Base-by-base conservation (phyloP, 2,113 vertebrate genomes). In the Hypanus sabinus region DNA sequence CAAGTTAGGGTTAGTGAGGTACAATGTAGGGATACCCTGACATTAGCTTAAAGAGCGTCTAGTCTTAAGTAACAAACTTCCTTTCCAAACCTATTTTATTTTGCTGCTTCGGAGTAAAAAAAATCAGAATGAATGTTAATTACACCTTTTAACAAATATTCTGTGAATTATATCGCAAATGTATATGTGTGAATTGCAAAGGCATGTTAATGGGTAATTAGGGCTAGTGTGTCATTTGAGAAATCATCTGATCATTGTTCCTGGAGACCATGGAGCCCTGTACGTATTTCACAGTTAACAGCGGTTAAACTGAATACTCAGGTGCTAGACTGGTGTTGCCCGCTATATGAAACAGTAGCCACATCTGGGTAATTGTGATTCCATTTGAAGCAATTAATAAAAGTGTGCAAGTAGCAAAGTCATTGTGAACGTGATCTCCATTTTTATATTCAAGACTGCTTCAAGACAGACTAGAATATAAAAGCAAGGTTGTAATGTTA, bases 331-430 rank as follows among this genome's bases (percentile, higher is more conserved):
- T 62, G 0, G 14, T 90, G 60, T 68, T 90, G 60, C 18, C 85
- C 30, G 14, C 38, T n/a, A 22, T 5, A 90, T 90, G 16, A 36
- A n/a, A 18, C 85, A 65, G 4, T 90, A 65, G 33, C 60, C 30
- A 65, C 30, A n/a, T 33, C 60, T 33, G 85, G n/a, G 46, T 87
- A 85, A 85, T 88, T 88, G 85, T 11, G 85, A 88, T 38, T 88
- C 57, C 60, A 65, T 27, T 65, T 65, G 14, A 65, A 18, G 24
- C 55, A 73, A 87, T 87, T 57, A 30, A 46, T 55, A 85, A 85
- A 87, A 87, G 12, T 60, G 46, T 30, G 24, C 30, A 60, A 87
- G 27, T 16, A 30, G 57, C 55, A 87, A 3, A 14, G 55, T 57
- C 27, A 3, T 87, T 60, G 46, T 11, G 46, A 9, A 87, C 11